Evolutionary conservation across 2,797 vertebrate genomes (phyloP).

Genomic region (Percopsis omiscomaycus): DNA sequence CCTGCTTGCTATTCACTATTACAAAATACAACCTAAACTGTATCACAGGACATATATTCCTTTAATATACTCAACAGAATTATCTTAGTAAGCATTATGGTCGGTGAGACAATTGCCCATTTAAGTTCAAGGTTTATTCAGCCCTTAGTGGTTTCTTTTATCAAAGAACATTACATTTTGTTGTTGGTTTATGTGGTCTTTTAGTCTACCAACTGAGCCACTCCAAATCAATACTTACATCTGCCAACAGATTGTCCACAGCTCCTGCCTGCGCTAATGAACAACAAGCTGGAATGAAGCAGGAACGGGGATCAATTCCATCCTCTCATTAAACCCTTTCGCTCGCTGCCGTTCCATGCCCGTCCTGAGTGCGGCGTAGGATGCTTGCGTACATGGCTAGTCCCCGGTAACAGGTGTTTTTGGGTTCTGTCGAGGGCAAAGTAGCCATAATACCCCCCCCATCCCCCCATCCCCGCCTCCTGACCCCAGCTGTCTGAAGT

Average conservation of each 20-base stretch:
- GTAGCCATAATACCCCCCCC: conserved; percentile 21
- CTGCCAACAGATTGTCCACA: conserved; percentile 54
- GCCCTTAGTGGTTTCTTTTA: conserved; percentile 36
- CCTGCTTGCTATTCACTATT: background rate
- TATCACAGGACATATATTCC: background rate
- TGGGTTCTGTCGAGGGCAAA: conserved; percentile 39
- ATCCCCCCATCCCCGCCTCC: conserved; percentile 29
- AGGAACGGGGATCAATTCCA: conserved; percentile 61
- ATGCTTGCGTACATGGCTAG: conserved; percentile 42
- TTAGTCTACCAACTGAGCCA: conserved; percentile 33
- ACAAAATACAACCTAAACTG: background rate
- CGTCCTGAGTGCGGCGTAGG: conserved; percentile 43
- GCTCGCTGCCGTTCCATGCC: conserved; percentile 42
- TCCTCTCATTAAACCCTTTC: conserved; percentile 50
- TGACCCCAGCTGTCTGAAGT: conserved; percentile 59
- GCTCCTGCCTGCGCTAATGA: background rate
- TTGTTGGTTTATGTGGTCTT: conserved; percentile 53
- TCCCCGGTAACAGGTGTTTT: conserved; percentile 20
- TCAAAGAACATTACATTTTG: conserved; percentile 45
- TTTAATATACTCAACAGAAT: conserved; percentile 30
- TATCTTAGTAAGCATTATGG: conserved; percentile 10
- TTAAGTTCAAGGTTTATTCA: conserved; percentile 57
- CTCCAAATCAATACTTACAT: conserved; percentile 64
- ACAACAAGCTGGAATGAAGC: conserved; percentile 6
- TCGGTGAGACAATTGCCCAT: conserved; percentile 18